Evolutionary conservation across 2,888 invertebrate genomes (phyloP).

Genomic region (Serripes groenlandicus): DNA sequence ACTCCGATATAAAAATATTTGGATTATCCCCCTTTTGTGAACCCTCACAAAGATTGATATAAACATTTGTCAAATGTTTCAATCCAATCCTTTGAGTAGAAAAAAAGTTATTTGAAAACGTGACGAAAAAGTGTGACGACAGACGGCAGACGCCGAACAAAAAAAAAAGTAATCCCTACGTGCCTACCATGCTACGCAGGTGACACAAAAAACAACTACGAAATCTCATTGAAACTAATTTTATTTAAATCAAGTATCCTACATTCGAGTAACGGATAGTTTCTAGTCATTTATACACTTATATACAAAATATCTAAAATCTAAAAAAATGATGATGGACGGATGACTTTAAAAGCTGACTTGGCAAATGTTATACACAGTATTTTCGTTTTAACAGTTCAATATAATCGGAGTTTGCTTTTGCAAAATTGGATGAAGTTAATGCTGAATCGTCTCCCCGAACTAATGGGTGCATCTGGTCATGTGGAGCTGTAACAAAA

Average conservation of each 20-base stretch:
- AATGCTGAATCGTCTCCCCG: constrained; percentile 69
- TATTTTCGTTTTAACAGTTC: constrained; percentile 81
- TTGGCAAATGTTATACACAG: constrained; percentile 71
- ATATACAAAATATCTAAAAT: neutral
- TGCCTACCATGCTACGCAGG: too few relatives aligned
- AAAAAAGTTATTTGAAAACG: too few relatives aligned
- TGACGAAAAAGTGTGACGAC: too few relatives aligned
- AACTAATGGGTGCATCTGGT: constrained; percentile 73
- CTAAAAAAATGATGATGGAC: neutral
- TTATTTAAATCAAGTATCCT: neutral
- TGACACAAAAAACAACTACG: too few relatives aligned
- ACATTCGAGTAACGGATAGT: neutral
- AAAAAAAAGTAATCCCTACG: too few relatives aligned
- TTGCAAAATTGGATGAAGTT: constrained; percentile 75
- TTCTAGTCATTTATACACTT: neutral
- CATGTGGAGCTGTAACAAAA: constrained; percentile 80
- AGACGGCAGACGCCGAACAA: too few relatives aligned
- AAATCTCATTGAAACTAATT: neutral
- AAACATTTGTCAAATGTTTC: too few relatives aligned
- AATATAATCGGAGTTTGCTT: constrained; percentile 81
- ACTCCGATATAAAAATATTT: neutral
- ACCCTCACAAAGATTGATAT: too few relatives aligned
- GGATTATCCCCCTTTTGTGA: too few relatives aligned
- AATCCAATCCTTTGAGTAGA: too few relatives aligned
- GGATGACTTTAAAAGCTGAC: neutral